Conservation (phyloP, 2,888 invertebrate genomes). For the Lasioglossum malachurum region DNA sequence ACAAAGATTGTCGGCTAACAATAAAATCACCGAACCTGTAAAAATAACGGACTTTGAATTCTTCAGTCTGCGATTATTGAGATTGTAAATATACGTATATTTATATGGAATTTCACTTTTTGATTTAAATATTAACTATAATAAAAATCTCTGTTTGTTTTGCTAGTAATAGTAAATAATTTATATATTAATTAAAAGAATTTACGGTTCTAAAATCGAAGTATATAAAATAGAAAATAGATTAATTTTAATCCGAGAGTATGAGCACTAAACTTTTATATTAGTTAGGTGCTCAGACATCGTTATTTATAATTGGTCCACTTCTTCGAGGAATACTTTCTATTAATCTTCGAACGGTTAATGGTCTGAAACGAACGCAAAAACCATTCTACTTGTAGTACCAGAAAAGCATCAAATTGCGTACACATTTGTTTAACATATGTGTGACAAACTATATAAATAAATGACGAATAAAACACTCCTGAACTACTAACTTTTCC, state of each 20-base stretch:
- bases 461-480: no score
- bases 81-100: not conserved
- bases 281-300: not conserved
- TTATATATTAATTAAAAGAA: not conserved
- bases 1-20: not conserved
- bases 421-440: no score
- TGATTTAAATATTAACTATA: not conserved
- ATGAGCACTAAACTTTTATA: not conserved
- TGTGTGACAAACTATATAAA: no score
- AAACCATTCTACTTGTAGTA: no score
- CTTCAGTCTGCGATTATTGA: not conserved
- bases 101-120: not conserved
- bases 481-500: no score
- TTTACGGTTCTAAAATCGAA: not conserved
- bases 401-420: no score
- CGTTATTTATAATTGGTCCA: not conserved
- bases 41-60: not conserved
- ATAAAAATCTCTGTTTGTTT: no score
- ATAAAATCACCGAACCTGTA: not conserved
- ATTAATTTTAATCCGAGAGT: not conserved
- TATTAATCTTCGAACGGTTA: no score
- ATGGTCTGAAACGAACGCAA: no score
- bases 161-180: no score
- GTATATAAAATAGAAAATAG: not conserved
- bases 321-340: no score